These are phyloP conservation scores for Bradysia coprophila DNA, from an alignment of 1,140 invertebrate genomes.

Conservation along the genomic window DNA sequence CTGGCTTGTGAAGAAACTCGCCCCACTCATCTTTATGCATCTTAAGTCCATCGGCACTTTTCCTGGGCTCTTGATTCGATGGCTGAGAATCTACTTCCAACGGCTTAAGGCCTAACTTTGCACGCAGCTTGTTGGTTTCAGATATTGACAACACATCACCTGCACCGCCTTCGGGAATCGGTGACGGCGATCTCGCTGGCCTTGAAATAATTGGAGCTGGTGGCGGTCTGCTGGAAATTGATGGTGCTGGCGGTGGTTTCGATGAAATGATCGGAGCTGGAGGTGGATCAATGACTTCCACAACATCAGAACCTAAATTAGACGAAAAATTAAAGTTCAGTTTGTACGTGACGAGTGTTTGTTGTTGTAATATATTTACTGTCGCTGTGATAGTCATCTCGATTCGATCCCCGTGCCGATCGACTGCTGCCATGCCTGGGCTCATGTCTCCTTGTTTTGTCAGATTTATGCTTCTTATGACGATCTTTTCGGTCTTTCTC, in stretches of 20 bases:
- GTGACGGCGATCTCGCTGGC: constrained; percentile 18
- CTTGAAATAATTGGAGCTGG: constrained; percentile 11
- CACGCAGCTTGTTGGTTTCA: constrained; percentile 80
- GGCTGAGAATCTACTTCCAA: constrained; percentile 41
- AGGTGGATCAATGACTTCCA: constrained; percentile 19
- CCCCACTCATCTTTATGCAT: constrained; percentile 61
- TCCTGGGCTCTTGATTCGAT: constrained; percentile 7
- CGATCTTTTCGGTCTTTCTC: constrained; percentile 1
- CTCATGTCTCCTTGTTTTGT: constrained; percentile 4
- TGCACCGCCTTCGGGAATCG: constrained; percentile 24
- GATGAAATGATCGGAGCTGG: constrained; percentile 11
- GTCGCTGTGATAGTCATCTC: constrained; percentile 30
- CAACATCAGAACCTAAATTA: constrained; percentile 18
- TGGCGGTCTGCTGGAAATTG: constrained; percentile 17
- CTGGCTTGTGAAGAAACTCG: constrained; percentile 86
- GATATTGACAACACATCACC: constrained; percentile 59
- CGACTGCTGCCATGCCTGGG: constrained; percentile 5
- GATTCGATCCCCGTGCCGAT: background rate
- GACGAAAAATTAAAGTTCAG: constrained; percentile 5
- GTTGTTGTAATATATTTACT: constrained; percentile 19
- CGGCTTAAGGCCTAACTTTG: constrained; percentile 86
- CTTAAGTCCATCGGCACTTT: constrained; percentile 23
- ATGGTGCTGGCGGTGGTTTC: constrained; percentile 18
- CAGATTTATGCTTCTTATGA: constrained; percentile 2
- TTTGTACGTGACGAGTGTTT: background rate